phyloP scores from a whole-genome alignment of 2,888 invertebrate genomes.

The Chironomus riparius region DNA sequence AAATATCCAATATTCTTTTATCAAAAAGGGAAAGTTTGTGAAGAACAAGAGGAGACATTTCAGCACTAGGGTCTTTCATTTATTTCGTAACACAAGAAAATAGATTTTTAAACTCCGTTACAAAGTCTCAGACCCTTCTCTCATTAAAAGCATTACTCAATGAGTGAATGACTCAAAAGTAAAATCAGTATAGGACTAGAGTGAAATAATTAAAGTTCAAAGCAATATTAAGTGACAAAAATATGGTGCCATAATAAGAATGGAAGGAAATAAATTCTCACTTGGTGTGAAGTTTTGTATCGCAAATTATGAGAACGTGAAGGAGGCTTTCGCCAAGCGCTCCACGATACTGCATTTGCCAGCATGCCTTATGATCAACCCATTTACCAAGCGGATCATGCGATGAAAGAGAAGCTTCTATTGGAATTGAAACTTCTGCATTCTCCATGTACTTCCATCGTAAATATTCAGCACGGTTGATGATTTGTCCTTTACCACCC shows the following conservation, averaged over 20 bases:
- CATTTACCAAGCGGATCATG: slow-evolving; percentile 83
- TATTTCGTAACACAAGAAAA: no score
- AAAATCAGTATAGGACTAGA: no score
- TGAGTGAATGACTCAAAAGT: no score
- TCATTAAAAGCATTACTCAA: no score
- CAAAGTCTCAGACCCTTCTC: no score
- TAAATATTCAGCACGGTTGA: slow-evolving; percentile 79
- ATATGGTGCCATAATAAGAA: no score
- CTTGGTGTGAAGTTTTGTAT: slow-evolving; percentile 62
- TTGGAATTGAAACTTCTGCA: slow-evolving; percentile 74
- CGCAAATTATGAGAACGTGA: slow-evolving; percentile 91
- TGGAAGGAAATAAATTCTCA: background rate
- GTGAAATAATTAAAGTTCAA: no score
- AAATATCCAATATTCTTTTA: no score
- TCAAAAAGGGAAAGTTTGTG: no score
- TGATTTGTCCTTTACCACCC: slow-evolving; percentile 72
- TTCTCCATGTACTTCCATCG: slow-evolving; percentile 84
- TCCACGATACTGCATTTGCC: slow-evolving; percentile 95
- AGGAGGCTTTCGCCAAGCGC: slow-evolving; percentile 90
- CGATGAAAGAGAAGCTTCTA: slow-evolving; percentile 73
- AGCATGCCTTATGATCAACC: slow-evolving; percentile 88
- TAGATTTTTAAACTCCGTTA: no score
- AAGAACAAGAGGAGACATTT: no score
- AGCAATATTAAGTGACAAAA: background rate
- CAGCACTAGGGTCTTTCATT: no score